Evolutionary conservation across 1,140 invertebrate genomes (phyloP), one percentile per base, ranked within the genome.

Genomic region (Sycophaga agraensis): DNA sequence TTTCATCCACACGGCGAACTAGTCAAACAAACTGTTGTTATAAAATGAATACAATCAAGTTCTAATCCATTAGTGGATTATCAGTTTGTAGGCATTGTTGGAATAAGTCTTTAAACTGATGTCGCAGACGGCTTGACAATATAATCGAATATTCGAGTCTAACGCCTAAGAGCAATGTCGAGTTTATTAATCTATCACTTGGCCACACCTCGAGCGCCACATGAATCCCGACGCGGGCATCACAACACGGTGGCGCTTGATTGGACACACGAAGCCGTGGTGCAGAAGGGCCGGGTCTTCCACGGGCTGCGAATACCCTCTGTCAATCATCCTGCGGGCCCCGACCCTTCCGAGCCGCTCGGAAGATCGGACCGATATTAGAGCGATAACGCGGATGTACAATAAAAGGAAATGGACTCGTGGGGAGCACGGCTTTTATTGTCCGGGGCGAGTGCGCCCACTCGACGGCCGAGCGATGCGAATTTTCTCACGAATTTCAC

Each of bases 401-500:
- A 59, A 64, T 64, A 59, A 64, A 64, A 64, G 55, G 55, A 64
- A 59, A 64, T 40, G 37, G 28, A 4, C 28, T 4, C 5, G 22
- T 22, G 11, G 60, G 26, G 39, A 54, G 54, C 16, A 21, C 8
- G 14, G 40, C 37, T 56, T 56, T 62, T 56, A 62, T 62, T 56
- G 51, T 55, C 9, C 22, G 22, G 26, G 21, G 14, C 45, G 46
- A 45, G 31, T 14, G 40, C 7, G 42, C n/a, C 11, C 31, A 37
- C 14, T 8, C 26, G 14, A 26, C 11, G 39, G 22, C 19, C n/a
- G n/a, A n/a, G n/a, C n/a, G 49, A 39, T 59, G 62, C 37, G 50
- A 64, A 64, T 64, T 59, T 64, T 64, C 62, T 64, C 62, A 64
- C 62, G 62, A 53, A 51, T 59, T 59, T 59, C 43, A 35, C 11